Base-by-base conservation (phyloP, 2,888 invertebrate genomes). In the Mongoloraphidia duomilia region DNA sequence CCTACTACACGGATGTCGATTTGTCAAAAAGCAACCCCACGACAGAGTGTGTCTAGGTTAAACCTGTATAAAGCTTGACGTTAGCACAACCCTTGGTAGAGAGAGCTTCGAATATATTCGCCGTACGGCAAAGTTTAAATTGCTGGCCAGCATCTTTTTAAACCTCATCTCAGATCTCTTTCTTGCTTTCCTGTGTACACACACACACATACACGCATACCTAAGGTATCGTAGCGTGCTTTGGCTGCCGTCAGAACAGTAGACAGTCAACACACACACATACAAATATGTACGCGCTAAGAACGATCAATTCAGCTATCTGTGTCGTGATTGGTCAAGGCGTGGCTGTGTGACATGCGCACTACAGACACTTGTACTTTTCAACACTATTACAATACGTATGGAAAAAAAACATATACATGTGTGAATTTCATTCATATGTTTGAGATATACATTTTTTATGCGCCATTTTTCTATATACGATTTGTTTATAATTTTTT, bases 251-350 rank as follows among this genome's bases (percentile, higher is more conserved):
- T 26, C 26, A 26, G 26, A 26, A 26, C 26, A 26, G 26, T 26
- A 26, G 26, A 26, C 26, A 26, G 26, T 26, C 26, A 26, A 26
- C 26, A 26, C 26, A 26, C 26, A 12, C 40, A 39, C 40, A 39
- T 11, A 39, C 39, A 11, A 5, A 14, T 9, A 12, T 39, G 11
- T 39, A 11, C 10, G 9, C 14, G 40, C 14, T 39, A 39, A 14
- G 14, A 39, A 12, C 41, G 47, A 47, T 47, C 47, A 47, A 47
- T 47, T 47, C 47, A 47, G 47, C 47, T 47, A 34, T 17, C 40
- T 34, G n/a, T 11, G 6, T 41, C 35, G 12, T 26, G 47, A 47
- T 47, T 47, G 47, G 47, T 47, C 47, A 47, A 47, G 47, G 47
- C 47, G 47, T 47, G 47, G 47, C 37, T n/a, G 13, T 34, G n/a